Base-by-base conservation (phyloP, 2,888 invertebrate species). In the Thecocarcelia acutangulata region DNA sequence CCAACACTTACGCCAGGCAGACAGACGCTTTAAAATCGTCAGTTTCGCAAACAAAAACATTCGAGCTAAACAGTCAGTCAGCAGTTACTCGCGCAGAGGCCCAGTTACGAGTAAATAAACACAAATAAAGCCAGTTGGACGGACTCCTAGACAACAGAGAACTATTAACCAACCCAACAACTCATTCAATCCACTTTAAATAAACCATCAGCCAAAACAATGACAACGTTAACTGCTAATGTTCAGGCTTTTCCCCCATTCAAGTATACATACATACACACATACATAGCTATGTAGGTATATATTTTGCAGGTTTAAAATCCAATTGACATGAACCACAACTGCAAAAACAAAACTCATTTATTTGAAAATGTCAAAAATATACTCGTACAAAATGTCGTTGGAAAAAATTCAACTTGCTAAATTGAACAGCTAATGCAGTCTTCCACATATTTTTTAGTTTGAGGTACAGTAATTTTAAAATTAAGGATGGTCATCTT, bases 321-420 rank as follows among this genome's bases (percentile, higher is more conserved):
- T 52, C 24, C 56, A 48, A 54, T 46, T 28, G 46, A 46, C 54
- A 70, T 61, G 28, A 54, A 66, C 19, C 33, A 42, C 59, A 66
- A 64, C 40, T 58, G 8, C n/a, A 28, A 21, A 40, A 66, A 33
- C 17, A 33, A 54, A 56, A 21, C 28, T 15, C 52, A 61, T 59
- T 48, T 37, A 9, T 48, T 3, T 66, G 72, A 82, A 80, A 80
- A 80, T 75, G 70, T 76, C 66, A 80, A 76, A 72, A 68, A 70
- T 70, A 75, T 50, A n/a, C n/a, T n/a, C n/a, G n/a, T n/a, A 80
- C 68, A 42, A 33, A 33, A 33, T 33, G 33, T 33, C 8, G 33
- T 33, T 50, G 50, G 8, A 58, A 37, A 58, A 58, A 52, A 37
- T 8, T 3, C 21, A 50, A 63, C 5, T 15, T 3, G 24, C 2